Evolutionary conservation across 2,113 vertebrate genomes (phyloP), one percentile per base, ranked within the genome.

Genomic region (Corythaeola cristata): DNA sequence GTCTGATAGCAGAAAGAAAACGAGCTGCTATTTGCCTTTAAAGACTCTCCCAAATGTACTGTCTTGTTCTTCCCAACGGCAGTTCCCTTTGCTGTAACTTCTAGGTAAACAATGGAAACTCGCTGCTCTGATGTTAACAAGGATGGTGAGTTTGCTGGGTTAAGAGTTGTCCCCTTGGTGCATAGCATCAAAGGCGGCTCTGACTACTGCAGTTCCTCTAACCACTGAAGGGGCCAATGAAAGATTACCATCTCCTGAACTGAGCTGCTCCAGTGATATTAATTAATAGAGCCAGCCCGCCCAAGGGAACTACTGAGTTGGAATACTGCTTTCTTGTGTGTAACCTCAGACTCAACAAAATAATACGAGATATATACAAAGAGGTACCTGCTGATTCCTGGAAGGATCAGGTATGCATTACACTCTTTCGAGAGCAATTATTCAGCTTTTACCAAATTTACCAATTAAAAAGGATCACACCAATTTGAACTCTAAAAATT

Each of bases 1-100:
- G 39, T 69, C 71, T 79, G 41, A 96, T 79, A 76, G 71, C 76
- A 89, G 69, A 85, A 94, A 93, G 85, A 58, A 90, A 94, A 85
- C 2, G 8, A 90, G 76, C 49, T 87, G 62, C 62, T 50, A 74
- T 95, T 90, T 93, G 16, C 83, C 37, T 93, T 88, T 90, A 88
- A 86, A 81, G 52, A 75, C 55, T 67, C 47, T 71, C 49, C 53
- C 45, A 81, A 66, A 47, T 53, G 45, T 58, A 23, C n/a, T 13
- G 21, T 63, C 74, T 8, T 77, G 27, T 47, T 74, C 79, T 53
- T 86, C 68, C 50, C 67, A 69, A 76, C 3, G 18, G 76, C 71
- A 47, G 23, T 74, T 91, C 47, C 44, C 52, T 77, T 88, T 88
- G 63, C 64, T 88, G 37, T 59, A 68, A 47, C 5, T 55, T 71